Base-by-base conservation (phyloP, 2,113 vertebrate species). In the Perca schrenkii region DNA sequence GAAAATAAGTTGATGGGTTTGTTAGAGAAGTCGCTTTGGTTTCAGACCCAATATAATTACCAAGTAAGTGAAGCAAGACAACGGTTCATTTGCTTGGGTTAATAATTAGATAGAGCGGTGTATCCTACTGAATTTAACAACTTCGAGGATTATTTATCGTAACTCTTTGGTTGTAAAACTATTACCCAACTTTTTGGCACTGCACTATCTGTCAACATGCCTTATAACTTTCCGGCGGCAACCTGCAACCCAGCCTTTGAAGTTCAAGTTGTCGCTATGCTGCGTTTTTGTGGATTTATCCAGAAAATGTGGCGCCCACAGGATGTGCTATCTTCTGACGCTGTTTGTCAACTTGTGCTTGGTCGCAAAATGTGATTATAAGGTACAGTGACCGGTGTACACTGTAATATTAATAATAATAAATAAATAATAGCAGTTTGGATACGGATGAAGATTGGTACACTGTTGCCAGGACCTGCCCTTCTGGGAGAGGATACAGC, bases 201-300 rank as follows among this genome's bases (percentile, higher is more conserved):
- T 2, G 46, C 79, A 22, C 75, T 79, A 50, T 82, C 63, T 76
- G 58, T 68, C 86, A 90, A 62, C 84, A 87, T 89, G 92, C 84
- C 60, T 74, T 47, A 4, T 50, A 82, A 71, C 83, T 75, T 68
- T 53, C 61, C 85, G 68, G 87, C 88, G 91, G 89, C 89, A 84
- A 92, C 91, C 85, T 92, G 88, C 67, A 61, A 16, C 58, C 8
- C 72, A 60, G 76, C 77, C 86, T 92, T 89, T 94, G 92, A 92
- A 92, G 88, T 91, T 81, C 64, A 84, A 79, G 75, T 64, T 72
- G 72, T 62, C 54, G 25, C 69, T 68, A 28, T 31, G 6, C 8
- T 46, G 25, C 50, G 22, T 74, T 79, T 69, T 49, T 19, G 79
- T 82, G 90, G 92, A 88, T 88, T 86, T 82, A 77, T 57, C n/a